A percentile compares a stretch with the other conserved stretches of the same genome.
Evolutionary conservation across 30 jellyfish, hydroid and myxozoan genomes (phyloP).

Genomic region (Mastigias papua): DNA sequence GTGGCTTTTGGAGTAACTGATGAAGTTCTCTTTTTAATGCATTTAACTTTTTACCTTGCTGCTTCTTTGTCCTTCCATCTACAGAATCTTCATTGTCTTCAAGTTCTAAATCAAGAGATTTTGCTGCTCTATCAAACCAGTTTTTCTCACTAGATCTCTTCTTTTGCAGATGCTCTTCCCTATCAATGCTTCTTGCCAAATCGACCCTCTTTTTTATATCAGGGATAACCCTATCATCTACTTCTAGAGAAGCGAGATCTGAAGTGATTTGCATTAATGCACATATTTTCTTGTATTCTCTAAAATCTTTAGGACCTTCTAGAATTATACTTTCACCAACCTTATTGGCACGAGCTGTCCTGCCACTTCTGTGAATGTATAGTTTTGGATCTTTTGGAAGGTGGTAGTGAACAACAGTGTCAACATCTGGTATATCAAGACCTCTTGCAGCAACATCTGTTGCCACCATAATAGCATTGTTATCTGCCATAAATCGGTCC

Average conservation of each 20-base stretch:
- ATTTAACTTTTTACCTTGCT: slow-evolving; percentile 13
- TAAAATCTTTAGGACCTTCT: slow-evolving; percentile 89
- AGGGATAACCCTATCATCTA: slow-evolving; percentile 69
- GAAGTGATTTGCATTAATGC: slow-evolving; percentile 65
- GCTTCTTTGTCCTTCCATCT: slow-evolving; percentile 14
- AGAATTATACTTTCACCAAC: slow-evolving; percentile 82
- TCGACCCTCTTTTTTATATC: slow-evolving; percentile 77
- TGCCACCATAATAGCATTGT: slow-evolving; percentile 81
- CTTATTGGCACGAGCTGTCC: slow-evolving; percentile 93
- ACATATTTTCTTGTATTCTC: slow-evolving; percentile 75
- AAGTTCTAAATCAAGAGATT: slow-evolving; percentile 79
- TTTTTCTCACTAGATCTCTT: slow-evolving; percentile 55
- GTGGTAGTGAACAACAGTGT: slow-evolving; percentile 87
- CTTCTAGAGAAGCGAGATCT: slow-evolving; percentile 67
- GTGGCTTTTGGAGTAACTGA: slow-evolving; percentile 44
- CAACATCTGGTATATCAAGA: slow-evolving; percentile 90
- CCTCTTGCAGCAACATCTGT: slow-evolving; percentile 99
- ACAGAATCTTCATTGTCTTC: slow-evolving; percentile 45
- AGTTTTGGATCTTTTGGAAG: slow-evolving; percentile 94
- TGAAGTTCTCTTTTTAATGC: slow-evolving; percentile 49
- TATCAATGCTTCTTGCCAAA: slow-evolving; percentile 84
- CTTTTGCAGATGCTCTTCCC: slow-evolving; percentile 74
- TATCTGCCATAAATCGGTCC: slow-evolving; percentile 64
- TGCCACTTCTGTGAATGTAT: slow-evolving; percentile 94
- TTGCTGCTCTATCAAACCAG: slow-evolving; percentile 82